phyloP scores from a whole-genome alignment of 2,888 invertebrate genomes.

The Andrena chrysosceles region DNA sequence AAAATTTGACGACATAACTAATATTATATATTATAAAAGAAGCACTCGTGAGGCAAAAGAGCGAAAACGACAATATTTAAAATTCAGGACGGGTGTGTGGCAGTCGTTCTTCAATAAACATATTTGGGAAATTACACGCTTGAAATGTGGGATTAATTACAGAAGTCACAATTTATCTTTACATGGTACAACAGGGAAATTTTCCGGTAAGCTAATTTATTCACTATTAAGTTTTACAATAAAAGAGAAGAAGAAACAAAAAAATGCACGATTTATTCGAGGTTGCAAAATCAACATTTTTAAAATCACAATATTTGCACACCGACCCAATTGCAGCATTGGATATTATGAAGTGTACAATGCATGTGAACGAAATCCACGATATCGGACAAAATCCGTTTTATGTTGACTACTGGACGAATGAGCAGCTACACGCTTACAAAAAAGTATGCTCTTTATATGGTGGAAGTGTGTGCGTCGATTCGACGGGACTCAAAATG shows the following conservation, averaged over 20 bases:
- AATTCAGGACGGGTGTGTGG: too few species aligned
- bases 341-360: not conserved
- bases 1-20: not conserved
- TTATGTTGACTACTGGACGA: not conserved
- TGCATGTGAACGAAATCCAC: not conserved
- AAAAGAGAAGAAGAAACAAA: not conserved
- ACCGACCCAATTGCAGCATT: not conserved
- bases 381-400: conserved; percentile 5
- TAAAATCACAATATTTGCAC: not conserved
- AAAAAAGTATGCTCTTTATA: not conserved
- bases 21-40: not conserved
- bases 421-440: not conserved
- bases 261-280: conserved; percentile 3
- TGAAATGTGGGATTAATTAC: too few species aligned
- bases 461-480: not conserved
- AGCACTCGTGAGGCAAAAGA: not conserved
- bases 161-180: too few species aligned
- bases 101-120: too few species aligned
- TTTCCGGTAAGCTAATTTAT: too few species aligned
- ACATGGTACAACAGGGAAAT: too few species aligned
- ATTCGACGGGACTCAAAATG: not conserved
- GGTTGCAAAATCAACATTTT: not conserved
- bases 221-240: not conserved
- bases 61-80: too few species aligned
- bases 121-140: too few species aligned